phyloP scores from a whole-genome alignment of 1,140 invertebrate species.

The Tetragnatha versicolor region DNA sequence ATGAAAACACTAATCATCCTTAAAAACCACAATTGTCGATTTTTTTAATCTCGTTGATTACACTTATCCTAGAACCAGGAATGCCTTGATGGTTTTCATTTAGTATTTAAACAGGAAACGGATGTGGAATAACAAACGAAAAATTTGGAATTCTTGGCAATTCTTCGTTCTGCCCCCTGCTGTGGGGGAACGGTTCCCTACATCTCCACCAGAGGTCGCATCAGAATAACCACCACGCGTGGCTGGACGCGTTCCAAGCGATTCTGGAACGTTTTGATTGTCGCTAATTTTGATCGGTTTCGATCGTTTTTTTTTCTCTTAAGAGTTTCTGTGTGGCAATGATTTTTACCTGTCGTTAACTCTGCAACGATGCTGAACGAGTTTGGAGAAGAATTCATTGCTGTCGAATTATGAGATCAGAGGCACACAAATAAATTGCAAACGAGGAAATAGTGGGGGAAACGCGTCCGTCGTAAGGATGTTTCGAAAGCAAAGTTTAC shows the following conservation, averaged over 20 bases:
- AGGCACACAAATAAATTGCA: no score
- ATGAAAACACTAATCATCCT: no score
- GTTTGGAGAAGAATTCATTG: not conserved
- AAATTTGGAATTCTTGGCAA: not conserved
- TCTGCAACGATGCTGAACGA: constrained; percentile 8
- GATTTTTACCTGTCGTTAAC: constrained; percentile 43
- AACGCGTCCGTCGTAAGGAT: no score
- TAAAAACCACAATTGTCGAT: no score
- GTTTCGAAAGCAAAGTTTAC: no score
- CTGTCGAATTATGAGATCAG: no score
- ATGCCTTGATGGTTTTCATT: no score
- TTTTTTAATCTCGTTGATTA: no score
- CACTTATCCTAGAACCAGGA: no score
- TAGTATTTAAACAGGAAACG: no score
- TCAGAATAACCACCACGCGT: not conserved
- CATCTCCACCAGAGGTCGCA: not conserved
- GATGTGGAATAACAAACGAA: not conserved
- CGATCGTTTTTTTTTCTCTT: not conserved
- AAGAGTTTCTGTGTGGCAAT: no score
- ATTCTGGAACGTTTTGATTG: constrained; percentile 36
- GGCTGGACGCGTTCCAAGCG: not conserved
- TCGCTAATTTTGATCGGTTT: constrained; percentile 36
- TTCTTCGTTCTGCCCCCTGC: constrained; percentile 12
- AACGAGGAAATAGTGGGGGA: no score
- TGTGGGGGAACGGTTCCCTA: not conserved